Evolutionary conservation across 2,888 invertebrate species (phyloP).

Genomic region (Sepiola atlantica): DNA sequence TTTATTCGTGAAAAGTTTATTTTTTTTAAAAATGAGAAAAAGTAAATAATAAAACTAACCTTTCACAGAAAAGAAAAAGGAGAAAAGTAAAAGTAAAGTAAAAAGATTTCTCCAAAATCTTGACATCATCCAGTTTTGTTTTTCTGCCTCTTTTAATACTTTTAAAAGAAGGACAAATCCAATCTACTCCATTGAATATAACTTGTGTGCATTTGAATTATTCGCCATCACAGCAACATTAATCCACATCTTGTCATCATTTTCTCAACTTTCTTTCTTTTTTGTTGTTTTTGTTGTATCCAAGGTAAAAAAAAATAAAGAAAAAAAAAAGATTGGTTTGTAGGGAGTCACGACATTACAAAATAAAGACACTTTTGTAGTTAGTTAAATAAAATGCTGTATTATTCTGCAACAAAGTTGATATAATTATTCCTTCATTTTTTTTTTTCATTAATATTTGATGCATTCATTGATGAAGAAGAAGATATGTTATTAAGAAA

Average conservation of each 20-base stretch:
- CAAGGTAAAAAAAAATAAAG: neutral
- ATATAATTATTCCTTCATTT: neutral
- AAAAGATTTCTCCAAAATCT: neutral
- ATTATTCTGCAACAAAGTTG: neutral
- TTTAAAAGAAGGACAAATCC: neutral
- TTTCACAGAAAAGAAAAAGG: neutral
- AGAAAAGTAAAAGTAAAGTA: neutral
- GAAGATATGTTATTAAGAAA: neutral
- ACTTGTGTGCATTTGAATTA: neutral
- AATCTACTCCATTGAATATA: neutral
- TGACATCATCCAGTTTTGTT: neutral
- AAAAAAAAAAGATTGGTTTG: neutral
- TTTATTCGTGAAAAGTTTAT: neutral
- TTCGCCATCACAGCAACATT: neutral
- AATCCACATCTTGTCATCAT: too few relatives aligned
- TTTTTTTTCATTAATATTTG: neutral
- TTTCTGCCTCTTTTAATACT: neutral
- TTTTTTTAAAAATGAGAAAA: neutral
- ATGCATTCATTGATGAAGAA: neutral
- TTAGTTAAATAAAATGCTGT: neutral
- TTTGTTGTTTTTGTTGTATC: neutral
- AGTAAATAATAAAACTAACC: neutral
- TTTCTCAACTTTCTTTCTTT: neutral
- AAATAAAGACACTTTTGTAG: neutral
- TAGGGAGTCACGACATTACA: neutral